Evolutionary conservation across 2,797 vertebrate species (phyloP), one percentile per base, ranked within the genome.

Genomic region (Chromis chromis): DNA sequence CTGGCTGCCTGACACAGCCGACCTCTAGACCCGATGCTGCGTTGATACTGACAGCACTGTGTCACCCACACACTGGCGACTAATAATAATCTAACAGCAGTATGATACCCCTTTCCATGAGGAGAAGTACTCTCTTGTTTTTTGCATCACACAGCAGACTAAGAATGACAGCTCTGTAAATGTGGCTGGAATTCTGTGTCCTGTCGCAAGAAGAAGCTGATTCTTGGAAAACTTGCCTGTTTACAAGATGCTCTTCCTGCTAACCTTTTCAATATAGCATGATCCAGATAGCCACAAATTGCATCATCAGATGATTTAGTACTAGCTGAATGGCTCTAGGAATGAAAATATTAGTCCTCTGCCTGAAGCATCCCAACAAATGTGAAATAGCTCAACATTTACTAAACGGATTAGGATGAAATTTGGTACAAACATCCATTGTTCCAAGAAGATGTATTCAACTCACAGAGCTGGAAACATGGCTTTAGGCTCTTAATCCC

Each of bases 11-110:
- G 70, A 87, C 86, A 65, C 14, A 21, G 48, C 71, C 22, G 70
- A 87, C 86, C 88, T 79, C 75, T 44, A 25, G 76, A 85, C 71
- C 79, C 24, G 60, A 78, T 54, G 70, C 77, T 71, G 71, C 78
- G 67, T 65, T 67, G 66, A 78, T 54, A 82, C 60, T 60, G 72
- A 82, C 77, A 84, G 65, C 72, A 52, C 48, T 22, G 64, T 63
- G 65, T 83, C 82, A 60, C 64, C 60, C 60, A 63, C 74, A 79
- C 77, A 81, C 72, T 73, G 66, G 21, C 57, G 61, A 21, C 69
- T 78, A 84, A 83, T 83, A 83, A 82, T 76, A 79, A 82, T 77
- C 78, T 65, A 39, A 76, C 58, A 50, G 61, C 55, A 48, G 53
- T 50, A 25, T 67, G 50, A 82, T 57, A 44, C 55, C 8, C 11